These are phyloP conservation scores for Cylloceria caligata DNA, from an alignment of 2,888 invertebrate genomes.

Conservation along the genomic window DNA sequence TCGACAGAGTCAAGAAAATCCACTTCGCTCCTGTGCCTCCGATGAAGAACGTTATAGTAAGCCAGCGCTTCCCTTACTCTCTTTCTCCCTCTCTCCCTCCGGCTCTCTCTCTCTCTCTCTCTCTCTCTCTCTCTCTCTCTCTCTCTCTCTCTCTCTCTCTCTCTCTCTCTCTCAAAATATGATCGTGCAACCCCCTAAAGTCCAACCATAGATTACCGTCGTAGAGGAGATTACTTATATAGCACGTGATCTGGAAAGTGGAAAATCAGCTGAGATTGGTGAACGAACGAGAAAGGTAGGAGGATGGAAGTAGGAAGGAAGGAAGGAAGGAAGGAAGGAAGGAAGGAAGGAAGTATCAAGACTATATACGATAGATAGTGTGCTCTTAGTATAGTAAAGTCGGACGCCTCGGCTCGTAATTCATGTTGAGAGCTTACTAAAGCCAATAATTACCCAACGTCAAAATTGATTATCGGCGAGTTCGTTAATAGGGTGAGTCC, in stretches of 20 bases:
- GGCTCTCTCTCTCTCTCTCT: slow-evolving; percentile 28
- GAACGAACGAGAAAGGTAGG: slow-evolving; percentile 8
- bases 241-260: slow-evolving; percentile 13
- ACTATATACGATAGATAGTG: slow-evolving; percentile 35
- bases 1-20: slow-evolving; percentile 55
- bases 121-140: neutral
- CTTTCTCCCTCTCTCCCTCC: slow-evolving; percentile 22
- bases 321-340: slow-evolving; percentile 26
- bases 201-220: slow-evolving; percentile 35
- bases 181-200: neutral
- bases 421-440: slow-evolving; percentile 64
- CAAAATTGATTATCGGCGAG: slow-evolving; percentile 72
- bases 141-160: too few relatives aligned
- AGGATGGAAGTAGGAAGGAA: slow-evolving; percentile 28
- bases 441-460: slow-evolving; percentile 79
- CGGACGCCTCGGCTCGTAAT: slow-evolving; percentile 55
- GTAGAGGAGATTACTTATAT: slow-evolving; percentile 41
- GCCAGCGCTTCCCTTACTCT: neutral
- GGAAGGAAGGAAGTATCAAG: slow-evolving; percentile 36
- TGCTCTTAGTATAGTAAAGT: slow-evolving; percentile 26
- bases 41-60: slow-evolving; percentile 49
- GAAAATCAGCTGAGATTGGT: slow-evolving; percentile 19
- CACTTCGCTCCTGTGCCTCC: slow-evolving; percentile 30
- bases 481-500: slow-evolving; percentile 76
- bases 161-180: slow-evolving; percentile 6